Conservation (phyloP, 2,888 invertebrate genomes). For the Meiosimyza platycephala region DNA sequence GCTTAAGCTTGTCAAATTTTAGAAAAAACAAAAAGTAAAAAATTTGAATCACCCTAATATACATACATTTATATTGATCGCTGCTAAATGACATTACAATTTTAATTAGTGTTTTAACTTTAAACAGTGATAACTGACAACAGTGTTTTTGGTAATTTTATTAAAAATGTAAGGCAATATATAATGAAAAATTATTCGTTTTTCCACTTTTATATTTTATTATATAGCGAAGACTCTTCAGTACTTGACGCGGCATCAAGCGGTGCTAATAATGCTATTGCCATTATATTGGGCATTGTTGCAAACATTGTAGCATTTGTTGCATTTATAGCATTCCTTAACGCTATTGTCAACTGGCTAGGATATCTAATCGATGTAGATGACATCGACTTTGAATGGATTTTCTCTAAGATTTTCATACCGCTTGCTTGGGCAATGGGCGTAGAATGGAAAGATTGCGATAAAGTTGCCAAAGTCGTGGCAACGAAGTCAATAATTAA, state of each 20-base stretch:
- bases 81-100: no score
- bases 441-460: constrained; percentile 74
- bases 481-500: constrained; percentile 92
- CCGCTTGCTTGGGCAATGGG: constrained; percentile 93
- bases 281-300: constrained; percentile 85
- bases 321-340: constrained; percentile 86
- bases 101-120: no score
- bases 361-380: constrained; percentile 81
- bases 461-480: constrained; percentile 82
- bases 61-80: no score
- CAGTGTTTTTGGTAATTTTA: no score
- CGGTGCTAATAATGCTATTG: constrained; percentile 85
- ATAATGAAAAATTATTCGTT: not conserved
- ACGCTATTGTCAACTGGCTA: constrained; percentile 83
- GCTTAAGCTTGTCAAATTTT: no score
- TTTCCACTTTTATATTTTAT: constrained; percentile 33
- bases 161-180: no score
- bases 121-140: no score
- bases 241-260: constrained; percentile 91
- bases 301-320: constrained; percentile 94
- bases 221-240: constrained; percentile 81
- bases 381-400: constrained; percentile 75
- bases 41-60: no score
- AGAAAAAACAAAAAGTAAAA: no score
- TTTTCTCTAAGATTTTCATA: constrained; percentile 90